Evolutionary conservation across 1,140 invertebrate genomes (phyloP).

Genomic region (Drosophila biarmipes): DNA sequence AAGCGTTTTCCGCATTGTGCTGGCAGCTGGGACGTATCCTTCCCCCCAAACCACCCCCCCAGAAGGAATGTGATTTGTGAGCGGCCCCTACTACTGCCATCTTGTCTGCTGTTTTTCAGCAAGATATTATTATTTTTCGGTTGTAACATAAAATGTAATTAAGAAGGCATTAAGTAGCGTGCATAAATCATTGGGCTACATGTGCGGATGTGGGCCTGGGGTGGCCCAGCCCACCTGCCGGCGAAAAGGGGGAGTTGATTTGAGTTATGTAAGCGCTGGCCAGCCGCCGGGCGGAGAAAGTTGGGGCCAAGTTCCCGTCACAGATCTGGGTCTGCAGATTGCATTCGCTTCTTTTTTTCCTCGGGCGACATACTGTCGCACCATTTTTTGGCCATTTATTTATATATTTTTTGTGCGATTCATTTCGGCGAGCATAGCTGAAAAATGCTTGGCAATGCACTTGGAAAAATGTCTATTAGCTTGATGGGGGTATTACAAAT

Average conservation of each 20-base stretch:
- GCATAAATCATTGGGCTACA: slow-evolving; percentile 70
- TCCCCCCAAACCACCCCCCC: slow-evolving; percentile 3
- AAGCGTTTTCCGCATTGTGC: slow-evolving; percentile 56
- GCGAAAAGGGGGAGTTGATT: slow-evolving; percentile 8
- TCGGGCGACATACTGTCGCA: slow-evolving; percentile 64
- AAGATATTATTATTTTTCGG: slow-evolving; percentile 58
- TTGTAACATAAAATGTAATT: slow-evolving; percentile 75
- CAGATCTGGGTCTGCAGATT: slow-evolving; percentile 74
- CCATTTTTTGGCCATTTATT: slow-evolving; percentile 64
- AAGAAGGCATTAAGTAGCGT: slow-evolving; percentile 78
- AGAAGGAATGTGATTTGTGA: slow-evolving; percentile 66
- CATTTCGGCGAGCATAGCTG: slow-evolving; percentile 21
- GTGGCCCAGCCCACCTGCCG: slow-evolving; percentile 38
- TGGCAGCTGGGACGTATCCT: slow-evolving; percentile 52
- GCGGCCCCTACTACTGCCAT: slow-evolving; percentile 7
- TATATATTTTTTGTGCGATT: slow-evolving; percentile 34
- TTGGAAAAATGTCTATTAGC: neutral
- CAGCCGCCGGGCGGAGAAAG: slow-evolving; percentile 1
- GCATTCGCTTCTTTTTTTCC: slow-evolving; percentile 45
- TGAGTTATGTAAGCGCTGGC: slow-evolving; percentile 24
- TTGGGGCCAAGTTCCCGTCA: slow-evolving; percentile 27
- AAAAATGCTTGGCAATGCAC: slow-evolving; percentile 20
- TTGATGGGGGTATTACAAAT: no score
- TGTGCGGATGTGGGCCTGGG: slow-evolving; percentile 24
- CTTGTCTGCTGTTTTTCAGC: slow-evolving; percentile 51